A percentile compares a stretch with the other conserved stretches of the same genome.
These are phyloP conservation scores for Tenthredo mesomela DNA, from an alignment of 2,888 invertebrate species.

Conservation along the genomic window DNA sequence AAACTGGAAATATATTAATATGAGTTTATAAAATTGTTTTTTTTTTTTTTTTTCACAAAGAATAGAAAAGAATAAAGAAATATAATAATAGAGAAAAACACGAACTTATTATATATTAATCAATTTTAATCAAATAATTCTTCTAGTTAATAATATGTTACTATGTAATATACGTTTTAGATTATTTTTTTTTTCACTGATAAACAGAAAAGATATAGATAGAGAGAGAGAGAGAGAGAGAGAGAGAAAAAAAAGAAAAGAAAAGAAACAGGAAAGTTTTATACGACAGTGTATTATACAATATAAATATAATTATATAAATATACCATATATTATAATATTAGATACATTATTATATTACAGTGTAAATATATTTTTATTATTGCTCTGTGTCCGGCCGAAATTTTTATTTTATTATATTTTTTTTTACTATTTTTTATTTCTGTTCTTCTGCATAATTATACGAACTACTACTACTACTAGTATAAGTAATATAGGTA, in stretches of 20 bases:
- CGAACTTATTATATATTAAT: background rate
- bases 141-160: background rate
- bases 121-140: background rate
- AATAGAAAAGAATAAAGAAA: background rate
- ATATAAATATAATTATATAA: background rate
- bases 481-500: background rate
- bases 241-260: background rate
- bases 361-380: conserved; percentile 28
- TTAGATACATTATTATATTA: conserved; percentile 18
- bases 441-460: background rate
- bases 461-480: background rate
- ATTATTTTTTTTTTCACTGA: background rate
- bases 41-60: background rate
- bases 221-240: too few relatives aligned
- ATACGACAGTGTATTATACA: background rate
- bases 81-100: background rate
- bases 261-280: background rate
- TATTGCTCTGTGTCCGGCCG: conserved; percentile 41
- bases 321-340: background rate
- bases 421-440: background rate
- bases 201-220: background rate
- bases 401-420: background rate
- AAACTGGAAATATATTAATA: background rate
- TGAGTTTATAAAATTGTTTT: background rate
- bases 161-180: background rate